Percentiles rank a stretch among this genome's conserved stretches.
These are phyloP conservation scores for Ophioderma brevispina DNA, from an alignment of 35 echinoderm and acorn worm genomes.

Conservation along the genomic window DNA sequence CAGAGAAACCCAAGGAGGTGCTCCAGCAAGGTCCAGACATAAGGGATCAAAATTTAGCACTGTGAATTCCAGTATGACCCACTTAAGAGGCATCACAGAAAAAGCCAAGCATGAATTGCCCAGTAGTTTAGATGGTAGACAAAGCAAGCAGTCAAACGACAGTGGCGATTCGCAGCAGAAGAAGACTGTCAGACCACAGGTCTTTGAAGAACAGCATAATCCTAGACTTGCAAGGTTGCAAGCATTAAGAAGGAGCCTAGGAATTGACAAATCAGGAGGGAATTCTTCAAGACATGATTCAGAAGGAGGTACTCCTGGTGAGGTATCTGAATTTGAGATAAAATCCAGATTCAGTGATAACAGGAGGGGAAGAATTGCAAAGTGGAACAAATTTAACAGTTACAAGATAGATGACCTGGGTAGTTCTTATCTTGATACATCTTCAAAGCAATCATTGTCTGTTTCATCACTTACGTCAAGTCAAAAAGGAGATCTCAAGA, in stretches of 20 bases:
- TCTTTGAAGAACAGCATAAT: neutral
- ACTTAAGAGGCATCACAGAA: neutral
- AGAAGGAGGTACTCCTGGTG: neutral
- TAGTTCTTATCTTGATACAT: neutral
- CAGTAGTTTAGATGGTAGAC: neutral
- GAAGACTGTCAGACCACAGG: neutral
- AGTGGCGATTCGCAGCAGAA: too few species aligned
- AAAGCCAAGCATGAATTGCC: neutral
- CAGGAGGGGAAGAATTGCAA: neutral
- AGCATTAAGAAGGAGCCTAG: neutral
- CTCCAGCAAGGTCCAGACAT: neutral
- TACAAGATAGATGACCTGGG: neutral
- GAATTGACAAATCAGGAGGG: neutral
- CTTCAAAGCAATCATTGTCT: too few species aligned
- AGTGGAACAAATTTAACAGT: neutral
- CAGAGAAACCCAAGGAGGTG: too few species aligned
- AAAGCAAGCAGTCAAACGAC: neutral
- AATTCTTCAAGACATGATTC: neutral
- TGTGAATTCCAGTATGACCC: neutral
- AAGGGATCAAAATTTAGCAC: conserved; percentile 16
- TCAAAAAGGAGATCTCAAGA: too few species aligned
- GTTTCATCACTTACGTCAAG: too few species aligned
- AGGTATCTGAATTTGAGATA: neutral
- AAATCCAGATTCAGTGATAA: neutral
- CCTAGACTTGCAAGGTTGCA: neutral